Conservation (phyloP, 2,113 vertebrate genomes). For the Recurvirostra avosetta region DNA sequence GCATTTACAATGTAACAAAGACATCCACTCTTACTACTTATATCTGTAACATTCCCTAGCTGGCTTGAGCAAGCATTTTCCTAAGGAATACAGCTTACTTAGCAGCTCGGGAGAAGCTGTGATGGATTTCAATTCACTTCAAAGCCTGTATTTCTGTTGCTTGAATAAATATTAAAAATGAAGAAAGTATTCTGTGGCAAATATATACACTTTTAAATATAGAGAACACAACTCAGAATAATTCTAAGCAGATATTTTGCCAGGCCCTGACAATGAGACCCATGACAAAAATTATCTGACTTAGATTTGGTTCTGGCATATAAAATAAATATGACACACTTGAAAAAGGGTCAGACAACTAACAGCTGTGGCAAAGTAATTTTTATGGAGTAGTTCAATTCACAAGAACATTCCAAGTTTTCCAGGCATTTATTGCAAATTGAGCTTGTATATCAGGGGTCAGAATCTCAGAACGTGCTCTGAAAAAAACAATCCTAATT, state of each 20-base stretch:
- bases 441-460: background rate
- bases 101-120: background rate
- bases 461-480: background rate
- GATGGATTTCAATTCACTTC: background rate
- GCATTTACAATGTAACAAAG: background rate
- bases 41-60: background rate
- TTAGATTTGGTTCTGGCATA: background rate
- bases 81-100: background rate
- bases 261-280: background rate
- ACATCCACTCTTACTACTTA: background rate
- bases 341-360: background rate
- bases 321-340: background rate
- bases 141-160: background rate
- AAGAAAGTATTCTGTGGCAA: background rate
- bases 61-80: background rate
- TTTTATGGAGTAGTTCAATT: background rate
- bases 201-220: background rate
- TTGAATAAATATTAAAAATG: background rate
- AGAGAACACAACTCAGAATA: background rate
- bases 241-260: background rate
- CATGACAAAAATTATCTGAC: background rate
- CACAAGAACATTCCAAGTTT: background rate
- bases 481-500: background rate
- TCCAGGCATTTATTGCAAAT: background rate
- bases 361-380: background rate